Base-by-base conservation (phyloP, 2,113 vertebrate genomes). In the Sapayoa aenigma region DNA sequence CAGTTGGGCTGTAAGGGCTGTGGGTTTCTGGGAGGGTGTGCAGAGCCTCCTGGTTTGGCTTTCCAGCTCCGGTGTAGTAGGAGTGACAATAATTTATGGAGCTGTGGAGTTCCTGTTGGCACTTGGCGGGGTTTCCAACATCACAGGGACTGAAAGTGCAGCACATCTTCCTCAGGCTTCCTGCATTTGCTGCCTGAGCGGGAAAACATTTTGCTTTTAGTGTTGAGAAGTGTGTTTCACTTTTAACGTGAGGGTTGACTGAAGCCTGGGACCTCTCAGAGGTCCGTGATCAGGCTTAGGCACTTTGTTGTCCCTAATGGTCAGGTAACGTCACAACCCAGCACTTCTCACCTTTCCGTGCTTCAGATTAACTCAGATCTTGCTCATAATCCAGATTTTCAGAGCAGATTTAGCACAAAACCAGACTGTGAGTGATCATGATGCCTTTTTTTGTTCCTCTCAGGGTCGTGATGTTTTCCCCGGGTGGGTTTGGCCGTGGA, bases 391-490 rank as follows among this genome's bases (percentile, higher is more conserved):
- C 39, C 62, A 14, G 44, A 14, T 28, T 14, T 79, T 30, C 27
- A 27, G 33, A 47, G 30, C 3, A 0, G 18, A 11, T 37, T 84
- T 52, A 47, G 16, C 18, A 5, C 0, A 1, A 21, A 59, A n/a
- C 30, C 9, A 9, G 35, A 7, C 63, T 6, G 1, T 25, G 17
- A 3, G 62, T 5, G 41, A 6, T 7, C n/a, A 16, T 21, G 9
- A 1, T 19, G 46, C 17, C 55, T 37, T 0, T 30, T 46, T 46
- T 27, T 19, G 23, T 20, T 33, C 12, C 24, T 14, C 9, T 9
- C 4, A 14, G 37, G 6, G 37, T 1, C 30, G 1, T 1, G 1
- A 2, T 2, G 2, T 33, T 52, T 35, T 69, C 50, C 39, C 5
- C 9, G 5, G 58, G n/a, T 28, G 7, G 28, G 35, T 14, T 22